Conservation (phyloP, 1,140 invertebrate species). For the Drosophila cardini region DNA sequence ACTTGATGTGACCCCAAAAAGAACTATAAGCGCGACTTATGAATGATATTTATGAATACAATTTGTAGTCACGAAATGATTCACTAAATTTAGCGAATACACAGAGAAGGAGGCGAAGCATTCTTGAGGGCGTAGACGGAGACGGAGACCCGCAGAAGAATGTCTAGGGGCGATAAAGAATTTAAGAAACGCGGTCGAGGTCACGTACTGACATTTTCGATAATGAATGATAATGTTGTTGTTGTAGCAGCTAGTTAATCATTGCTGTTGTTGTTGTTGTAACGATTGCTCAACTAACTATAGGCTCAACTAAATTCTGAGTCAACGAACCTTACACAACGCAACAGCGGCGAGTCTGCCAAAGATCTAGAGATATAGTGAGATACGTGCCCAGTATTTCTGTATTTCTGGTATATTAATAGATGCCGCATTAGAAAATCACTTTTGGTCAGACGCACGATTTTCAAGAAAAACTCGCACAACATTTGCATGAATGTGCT, state of each 20-base stretch:
- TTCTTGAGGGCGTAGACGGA: slow-evolving; percentile 3
- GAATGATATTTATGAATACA: slow-evolving; percentile 24
- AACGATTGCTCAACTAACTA: slow-evolving; percentile 66
- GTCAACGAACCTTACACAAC: slow-evolving; percentile 70
- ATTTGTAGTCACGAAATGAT: slow-evolving; percentile 19
- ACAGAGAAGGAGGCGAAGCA: background rate
- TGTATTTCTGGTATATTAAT: slow-evolving; percentile 63
- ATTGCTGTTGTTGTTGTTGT: slow-evolving; percentile 1
- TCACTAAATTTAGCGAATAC: background rate
- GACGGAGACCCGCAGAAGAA: background rate
- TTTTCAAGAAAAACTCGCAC: slow-evolving; percentile 7
- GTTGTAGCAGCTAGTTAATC: slow-evolving; percentile 27
- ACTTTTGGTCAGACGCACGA: slow-evolving; percentile 44
- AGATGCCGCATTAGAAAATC: slow-evolving; percentile 71
- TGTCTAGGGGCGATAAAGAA: slow-evolving; percentile 58
- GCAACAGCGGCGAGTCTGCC: slow-evolving; percentile 4
- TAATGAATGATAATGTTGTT: slow-evolving; percentile 40
- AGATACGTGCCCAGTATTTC: slow-evolving; percentile 66
- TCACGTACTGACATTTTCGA: slow-evolving; percentile 79
- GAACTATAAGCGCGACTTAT: slow-evolving; percentile 10
- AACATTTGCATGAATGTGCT: slow-evolving; percentile 33
- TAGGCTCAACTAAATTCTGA: slow-evolving; percentile 47
- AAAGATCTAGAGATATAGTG: slow-evolving; percentile 38
- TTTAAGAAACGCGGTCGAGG: slow-evolving; percentile 75
- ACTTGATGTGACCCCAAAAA: background rate